These are phyloP conservation scores for Aphelocoma coerulescens DNA, from an alignment of 2,113 vertebrate genomes.

Conservation along the genomic window DNA sequence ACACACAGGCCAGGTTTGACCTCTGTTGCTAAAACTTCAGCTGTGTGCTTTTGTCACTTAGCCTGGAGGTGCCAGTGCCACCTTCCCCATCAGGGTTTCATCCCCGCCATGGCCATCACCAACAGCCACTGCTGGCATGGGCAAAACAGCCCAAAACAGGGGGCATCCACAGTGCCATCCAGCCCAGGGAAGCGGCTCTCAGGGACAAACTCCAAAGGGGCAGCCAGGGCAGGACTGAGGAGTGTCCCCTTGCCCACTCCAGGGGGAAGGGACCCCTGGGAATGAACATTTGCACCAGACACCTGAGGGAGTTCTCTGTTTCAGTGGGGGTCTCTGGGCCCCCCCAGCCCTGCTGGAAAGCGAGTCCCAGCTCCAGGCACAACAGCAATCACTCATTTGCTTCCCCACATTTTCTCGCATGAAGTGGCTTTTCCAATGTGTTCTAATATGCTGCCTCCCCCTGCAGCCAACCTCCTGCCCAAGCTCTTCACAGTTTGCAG, in stretches of 20 bases:
- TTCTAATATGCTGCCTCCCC: conserved; percentile 8
- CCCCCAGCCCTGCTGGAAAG: neutral
- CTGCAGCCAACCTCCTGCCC: conserved; percentile 45
- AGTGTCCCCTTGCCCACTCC: neutral
- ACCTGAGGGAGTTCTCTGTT: neutral
- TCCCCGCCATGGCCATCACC: neutral
- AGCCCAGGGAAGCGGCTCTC: neutral
- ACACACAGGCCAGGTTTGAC: neutral
- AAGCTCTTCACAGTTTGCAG: conserved; percentile 26
- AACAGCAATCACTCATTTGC: neutral
- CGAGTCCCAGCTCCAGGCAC: neutral
- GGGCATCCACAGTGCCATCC: neutral
- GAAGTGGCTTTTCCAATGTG: neutral
- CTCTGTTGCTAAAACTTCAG: neutral
- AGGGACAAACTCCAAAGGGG: neutral
- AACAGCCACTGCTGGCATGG: rapidly evolving
- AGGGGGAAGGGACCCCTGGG: neutral
- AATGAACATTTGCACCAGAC: neutral
- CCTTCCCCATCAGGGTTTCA: neutral
- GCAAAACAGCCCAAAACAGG: neutral
- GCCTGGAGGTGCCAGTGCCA: neutral
- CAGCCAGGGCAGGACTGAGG: neutral
- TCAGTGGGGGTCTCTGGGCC: neutral
- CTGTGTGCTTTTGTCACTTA: neutral
- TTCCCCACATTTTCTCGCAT: neutral